Conservation (phyloP, 1,140 invertebrate genomes). For the Apis mellifera region DNA sequence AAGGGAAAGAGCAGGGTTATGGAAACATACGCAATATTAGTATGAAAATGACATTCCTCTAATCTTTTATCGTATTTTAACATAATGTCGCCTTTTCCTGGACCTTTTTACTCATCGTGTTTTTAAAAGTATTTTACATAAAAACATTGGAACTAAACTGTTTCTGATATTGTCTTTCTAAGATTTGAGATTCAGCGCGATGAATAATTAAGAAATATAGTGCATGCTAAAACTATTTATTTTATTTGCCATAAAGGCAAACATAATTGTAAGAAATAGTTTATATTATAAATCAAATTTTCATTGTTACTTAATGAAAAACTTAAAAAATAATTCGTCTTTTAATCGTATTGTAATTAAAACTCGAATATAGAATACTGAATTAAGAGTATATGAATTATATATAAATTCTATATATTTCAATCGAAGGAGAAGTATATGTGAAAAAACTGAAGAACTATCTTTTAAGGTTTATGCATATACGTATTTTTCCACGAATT, state of each 20-base stretch:
- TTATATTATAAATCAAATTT: conserved; percentile 47
- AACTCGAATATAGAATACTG: conserved; percentile 20
- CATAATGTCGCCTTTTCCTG: conserved; percentile 31
- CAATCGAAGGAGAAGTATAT: conserved; percentile 21
- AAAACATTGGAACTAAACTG: conserved; percentile 19
- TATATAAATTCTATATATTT: conserved; percentile 39
- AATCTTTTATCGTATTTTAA: conserved; percentile 49
- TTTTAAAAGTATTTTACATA: conserved; percentile 41
- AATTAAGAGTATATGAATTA: conserved; percentile 31
- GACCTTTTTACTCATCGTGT: conserved; percentile 37
- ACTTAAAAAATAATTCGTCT: conserved; percentile 37
- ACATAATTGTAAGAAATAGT: conserved; percentile 42
- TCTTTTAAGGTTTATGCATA: conserved; percentile 52
- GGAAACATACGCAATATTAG: conserved; percentile 24
- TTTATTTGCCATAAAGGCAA: conserved; percentile 45
- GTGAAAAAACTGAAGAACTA: conserved; percentile 25
- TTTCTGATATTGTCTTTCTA: conserved; percentile 56
- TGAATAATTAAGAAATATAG: conserved; percentile 47
- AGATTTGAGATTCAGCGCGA: conserved; percentile 29
- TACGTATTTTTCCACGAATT: conserved; percentile 61
- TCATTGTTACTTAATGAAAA: conserved; percentile 54
- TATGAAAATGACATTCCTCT: conserved; percentile 56
- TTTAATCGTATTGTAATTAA: conserved; percentile 49
- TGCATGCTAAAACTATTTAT: conserved; percentile 57
- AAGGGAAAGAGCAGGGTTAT: conserved; percentile 26